Conservation (phyloP, 2,113 vertebrate genomes). For the Sialia sialis region DNA sequence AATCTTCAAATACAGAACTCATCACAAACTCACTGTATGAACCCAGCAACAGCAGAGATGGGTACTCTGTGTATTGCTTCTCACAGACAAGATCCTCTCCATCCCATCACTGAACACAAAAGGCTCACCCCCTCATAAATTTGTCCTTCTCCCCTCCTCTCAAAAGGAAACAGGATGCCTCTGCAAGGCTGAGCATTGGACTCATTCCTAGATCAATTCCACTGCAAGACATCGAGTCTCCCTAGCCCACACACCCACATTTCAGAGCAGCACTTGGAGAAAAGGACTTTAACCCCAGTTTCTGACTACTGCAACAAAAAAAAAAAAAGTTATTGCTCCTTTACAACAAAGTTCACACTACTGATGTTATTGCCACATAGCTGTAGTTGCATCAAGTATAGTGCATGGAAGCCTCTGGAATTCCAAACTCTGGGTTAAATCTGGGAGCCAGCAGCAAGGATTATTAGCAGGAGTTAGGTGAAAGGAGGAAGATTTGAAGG, state of each 20-base stretch:
- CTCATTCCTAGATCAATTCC: conserved; percentile 29
- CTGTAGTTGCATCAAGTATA: neutral
- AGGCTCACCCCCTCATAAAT: neutral
- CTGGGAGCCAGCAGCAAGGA: neutral
- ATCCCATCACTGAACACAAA: neutral
- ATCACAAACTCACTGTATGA: accelerated
- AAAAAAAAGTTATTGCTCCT: neutral
- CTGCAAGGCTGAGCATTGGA: conserved; percentile 10
- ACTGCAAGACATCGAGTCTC: neutral
- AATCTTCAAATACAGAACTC: neutral
- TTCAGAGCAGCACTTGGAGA: neutral
- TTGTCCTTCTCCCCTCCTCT: neutral
- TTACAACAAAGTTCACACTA: neutral
- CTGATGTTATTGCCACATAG: neutral
- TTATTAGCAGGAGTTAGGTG: neutral
- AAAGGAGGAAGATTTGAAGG: neutral
- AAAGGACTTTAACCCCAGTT: neutral
- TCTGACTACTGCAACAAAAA: neutral
- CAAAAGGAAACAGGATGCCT: conserved; percentile 2
- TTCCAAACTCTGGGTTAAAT: neutral
- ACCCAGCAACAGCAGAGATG: neutral
- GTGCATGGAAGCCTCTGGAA: neutral
- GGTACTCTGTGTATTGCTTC: neutral
- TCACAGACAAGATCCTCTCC: neutral
- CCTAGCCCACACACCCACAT: neutral